Conservation (phyloP, 2,888 invertebrate species). For the Rhamnusium bicolor region DNA sequence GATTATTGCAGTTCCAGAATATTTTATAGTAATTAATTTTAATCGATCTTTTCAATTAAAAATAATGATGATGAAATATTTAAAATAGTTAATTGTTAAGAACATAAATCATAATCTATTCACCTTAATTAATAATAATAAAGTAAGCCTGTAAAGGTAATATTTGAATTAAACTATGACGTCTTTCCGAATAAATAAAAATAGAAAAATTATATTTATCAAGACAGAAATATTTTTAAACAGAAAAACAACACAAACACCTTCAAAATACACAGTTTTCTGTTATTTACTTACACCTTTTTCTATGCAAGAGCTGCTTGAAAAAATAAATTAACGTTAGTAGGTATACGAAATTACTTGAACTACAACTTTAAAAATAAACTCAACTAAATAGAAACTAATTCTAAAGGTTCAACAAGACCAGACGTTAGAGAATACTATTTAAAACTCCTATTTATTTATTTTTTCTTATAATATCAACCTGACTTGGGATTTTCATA, state of each 20-base stretch:
- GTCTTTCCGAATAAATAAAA: neutral
- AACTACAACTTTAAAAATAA: conserved; percentile 23
- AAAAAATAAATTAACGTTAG: conserved; percentile 1
- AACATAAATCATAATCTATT: neutral
- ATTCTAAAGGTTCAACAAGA: neutral
- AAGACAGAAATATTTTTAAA: neutral
- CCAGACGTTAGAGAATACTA: conserved; percentile 12
- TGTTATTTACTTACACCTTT: conserved; percentile 27
- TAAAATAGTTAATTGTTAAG: neutral
- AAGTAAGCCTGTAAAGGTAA: neutral
- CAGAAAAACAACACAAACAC: conserved; percentile 13
- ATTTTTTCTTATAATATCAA: conserved; percentile 16
- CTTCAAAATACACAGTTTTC: neutral
- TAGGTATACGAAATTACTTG: conserved; percentile 1
- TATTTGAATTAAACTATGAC: neutral
- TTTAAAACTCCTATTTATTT: conserved; percentile 18
- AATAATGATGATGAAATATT: neutral
- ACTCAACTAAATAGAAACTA: neutral
- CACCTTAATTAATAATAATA: neutral
- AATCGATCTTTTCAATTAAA: neutral
- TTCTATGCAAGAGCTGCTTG: conserved; percentile 12
- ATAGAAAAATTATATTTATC: conserved; percentile 4
- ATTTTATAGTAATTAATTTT: neutral
- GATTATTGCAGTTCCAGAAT: too few species aligned
- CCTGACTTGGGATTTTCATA: conserved; percentile 27